phyloP scores from a whole-genome alignment of 1,140 invertebrate genomes.

The Drosophila guanche region DNA sequence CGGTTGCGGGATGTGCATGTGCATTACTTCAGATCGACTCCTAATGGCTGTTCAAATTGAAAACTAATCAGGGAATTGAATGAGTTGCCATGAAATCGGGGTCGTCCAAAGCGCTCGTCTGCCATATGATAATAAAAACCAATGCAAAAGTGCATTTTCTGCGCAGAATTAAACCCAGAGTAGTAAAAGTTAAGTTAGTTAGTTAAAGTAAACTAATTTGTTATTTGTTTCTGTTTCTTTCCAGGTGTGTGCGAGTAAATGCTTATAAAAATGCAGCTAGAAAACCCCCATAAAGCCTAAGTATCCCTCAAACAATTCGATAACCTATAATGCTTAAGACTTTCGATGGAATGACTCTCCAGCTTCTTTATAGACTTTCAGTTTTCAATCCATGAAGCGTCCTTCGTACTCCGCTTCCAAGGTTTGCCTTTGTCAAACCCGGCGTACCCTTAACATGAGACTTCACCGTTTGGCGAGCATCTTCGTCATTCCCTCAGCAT shows the following conservation, averaged over 20 bases:
- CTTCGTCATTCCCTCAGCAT: slow-evolving; percentile 22
- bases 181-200: no score
- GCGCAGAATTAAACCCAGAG: background rate
- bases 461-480: slow-evolving; percentile 23
- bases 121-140: slow-evolving; percentile 2
- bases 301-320: background rate
- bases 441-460: slow-evolving; percentile 5
- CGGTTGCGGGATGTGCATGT: slow-evolving; percentile 12
- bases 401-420: slow-evolving; percentile 11
- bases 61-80: slow-evolving; percentile 56
- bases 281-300: background rate
- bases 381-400: slow-evolving; percentile 29
- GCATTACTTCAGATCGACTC: slow-evolving; percentile 45
- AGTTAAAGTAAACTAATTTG: no score
- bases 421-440: slow-evolving; percentile 19
- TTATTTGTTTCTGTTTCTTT: slow-evolving; percentile 23
- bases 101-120: background rate
- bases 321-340: background rate
- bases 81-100: slow-evolving; percentile 15
- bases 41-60: slow-evolving; percentile 46
- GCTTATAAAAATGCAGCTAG: background rate
- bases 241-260: slow-evolving; percentile 39
- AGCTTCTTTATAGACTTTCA: slow-evolving; percentile 22
- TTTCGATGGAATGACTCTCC: background rate
- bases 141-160: background rate